Conservation (phyloP, 2,888 invertebrate genomes). For the Disparrhopalites patrizii region DNA sequence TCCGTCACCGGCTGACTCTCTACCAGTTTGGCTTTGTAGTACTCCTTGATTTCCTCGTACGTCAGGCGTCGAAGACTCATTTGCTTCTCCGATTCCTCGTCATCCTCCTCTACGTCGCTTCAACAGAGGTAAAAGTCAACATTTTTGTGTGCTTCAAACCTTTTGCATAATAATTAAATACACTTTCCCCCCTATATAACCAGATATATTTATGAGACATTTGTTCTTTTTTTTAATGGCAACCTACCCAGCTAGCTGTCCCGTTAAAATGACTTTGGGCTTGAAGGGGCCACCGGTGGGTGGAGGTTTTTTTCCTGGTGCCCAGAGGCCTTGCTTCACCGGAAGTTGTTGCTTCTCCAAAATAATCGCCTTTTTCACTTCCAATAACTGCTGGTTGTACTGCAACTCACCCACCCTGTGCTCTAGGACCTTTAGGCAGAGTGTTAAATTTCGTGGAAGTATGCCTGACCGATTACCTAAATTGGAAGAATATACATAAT, state of each 20-base stretch:
- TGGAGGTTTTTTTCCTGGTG: conserved; percentile 22
- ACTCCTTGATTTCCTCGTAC: conserved; percentile 25
- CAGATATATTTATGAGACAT: too few species aligned
- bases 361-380: conserved; percentile 11
- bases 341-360: conserved; percentile 12
- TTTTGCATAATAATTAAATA: too few species aligned
- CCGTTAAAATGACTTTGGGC: conserved; percentile 31
- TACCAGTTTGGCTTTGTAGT: conserved; percentile 4
- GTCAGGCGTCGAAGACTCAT: conserved; percentile 20
- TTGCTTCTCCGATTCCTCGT: conserved; percentile 24
- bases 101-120: conserved; percentile 19
- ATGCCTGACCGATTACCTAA: conserved; percentile 40
- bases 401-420: conserved; percentile 37
- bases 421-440: conserved; percentile 41
- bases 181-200: too few species aligned
- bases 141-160: too few species aligned
- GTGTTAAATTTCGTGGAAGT: conserved; percentile 36
- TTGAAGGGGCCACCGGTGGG: conserved; percentile 33
- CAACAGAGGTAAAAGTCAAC: neutral
- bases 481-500: too few species aligned
- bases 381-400: conserved; percentile 62
- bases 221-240: too few species aligned
- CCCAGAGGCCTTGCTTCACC: neutral
- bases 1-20: neutral
- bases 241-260: conserved; percentile 22